phyloP scores from a whole-genome alignment of 2,888 invertebrate species.

The Metellina segmentata region DNA sequence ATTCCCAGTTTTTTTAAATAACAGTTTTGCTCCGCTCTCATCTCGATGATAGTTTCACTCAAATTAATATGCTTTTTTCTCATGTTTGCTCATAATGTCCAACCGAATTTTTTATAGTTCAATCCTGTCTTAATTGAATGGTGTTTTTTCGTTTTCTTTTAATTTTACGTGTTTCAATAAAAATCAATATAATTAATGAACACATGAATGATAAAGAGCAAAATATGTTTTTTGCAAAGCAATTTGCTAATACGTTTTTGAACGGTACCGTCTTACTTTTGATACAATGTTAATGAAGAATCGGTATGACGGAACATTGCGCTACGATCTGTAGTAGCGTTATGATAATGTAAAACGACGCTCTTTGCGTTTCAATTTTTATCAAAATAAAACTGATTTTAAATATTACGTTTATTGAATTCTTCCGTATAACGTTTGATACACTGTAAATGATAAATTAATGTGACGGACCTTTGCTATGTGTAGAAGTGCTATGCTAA shows the following conservation, averaged over 20 bases:
- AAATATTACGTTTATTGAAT: no score
- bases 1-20: background rate
- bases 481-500: no score
- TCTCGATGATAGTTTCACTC: background rate
- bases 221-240: background rate
- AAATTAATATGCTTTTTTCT: conserved; percentile 62
- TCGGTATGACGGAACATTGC: no score
- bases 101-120: background rate
- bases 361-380: no score
- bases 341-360: no score
- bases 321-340: no score
- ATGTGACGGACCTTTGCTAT: no score
- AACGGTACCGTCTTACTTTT: no score
- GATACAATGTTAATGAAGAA: no score
- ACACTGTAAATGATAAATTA: no score
- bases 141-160: background rate
- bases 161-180: background rate
- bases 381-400: no score
- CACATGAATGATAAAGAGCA: background rate
- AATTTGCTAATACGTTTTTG: background rate
- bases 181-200: background rate
- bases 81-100: background rate
- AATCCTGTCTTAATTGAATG: conserved; percentile 2
- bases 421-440: no score
- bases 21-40: background rate